These are phyloP conservation scores for Epirrita christyi DNA, from an alignment of 2,888 invertebrate genomes.

Conservation along the genomic window DNA sequence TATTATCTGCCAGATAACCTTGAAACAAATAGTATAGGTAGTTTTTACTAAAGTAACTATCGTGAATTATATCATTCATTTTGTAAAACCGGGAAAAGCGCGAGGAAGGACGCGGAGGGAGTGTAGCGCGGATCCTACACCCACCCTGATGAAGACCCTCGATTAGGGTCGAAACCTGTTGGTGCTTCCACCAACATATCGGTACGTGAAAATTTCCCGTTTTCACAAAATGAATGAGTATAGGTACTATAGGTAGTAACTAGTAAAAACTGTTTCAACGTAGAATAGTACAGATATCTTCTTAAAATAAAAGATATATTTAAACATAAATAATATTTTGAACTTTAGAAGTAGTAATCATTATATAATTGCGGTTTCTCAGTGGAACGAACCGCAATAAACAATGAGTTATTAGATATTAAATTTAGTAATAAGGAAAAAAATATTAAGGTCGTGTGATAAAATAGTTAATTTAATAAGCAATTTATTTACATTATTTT, in stretches of 20 bases:
- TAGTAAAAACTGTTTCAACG: background rate
- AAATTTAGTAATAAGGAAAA: conserved; percentile 5
- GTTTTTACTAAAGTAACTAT: too few relatives aligned
- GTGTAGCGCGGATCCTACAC: too few relatives aligned
- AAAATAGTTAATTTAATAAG: background rate
- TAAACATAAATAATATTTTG: conserved; percentile 6
- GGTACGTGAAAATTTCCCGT: too few relatives aligned
- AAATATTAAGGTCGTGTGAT: background rate
- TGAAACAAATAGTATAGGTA: background rate
- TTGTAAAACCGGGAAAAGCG: too few relatives aligned
- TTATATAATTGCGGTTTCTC: conserved; percentile 12
- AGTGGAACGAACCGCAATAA: conserved; percentile 28
- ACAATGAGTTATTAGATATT: conserved; percentile 22
- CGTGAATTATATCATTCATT: too few relatives aligned
- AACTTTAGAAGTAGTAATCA: background rate
- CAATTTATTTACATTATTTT: background rate
- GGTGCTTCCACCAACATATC: too few relatives aligned
- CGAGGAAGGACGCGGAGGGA: too few relatives aligned
- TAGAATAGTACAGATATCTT: conserved; percentile 2
- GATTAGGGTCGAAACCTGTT: too few relatives aligned
- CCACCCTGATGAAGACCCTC: too few relatives aligned
- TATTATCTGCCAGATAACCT: background rate
- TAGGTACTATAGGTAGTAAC: too few relatives aligned
- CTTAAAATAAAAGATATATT: too few relatives aligned
- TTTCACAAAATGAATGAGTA: too few relatives aligned